These are phyloP conservation scores for Capreolus pygargus DNA, from an alignment of 2,113 vertebrate genomes.

Conservation along the genomic window DNA sequence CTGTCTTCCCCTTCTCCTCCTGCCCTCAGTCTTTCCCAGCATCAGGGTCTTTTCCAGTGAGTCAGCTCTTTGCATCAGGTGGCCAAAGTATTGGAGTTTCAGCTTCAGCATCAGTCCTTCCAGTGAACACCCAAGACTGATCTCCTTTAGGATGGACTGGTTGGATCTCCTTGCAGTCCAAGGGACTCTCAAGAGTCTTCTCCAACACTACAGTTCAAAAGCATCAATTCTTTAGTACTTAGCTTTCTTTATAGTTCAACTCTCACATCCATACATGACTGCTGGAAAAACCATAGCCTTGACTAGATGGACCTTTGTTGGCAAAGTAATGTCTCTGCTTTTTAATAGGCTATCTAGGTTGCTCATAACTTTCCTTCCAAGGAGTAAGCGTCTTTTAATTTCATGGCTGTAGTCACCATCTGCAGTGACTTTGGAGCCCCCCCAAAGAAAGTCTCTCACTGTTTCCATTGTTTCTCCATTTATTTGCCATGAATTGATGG, in stretches of 20 bases:
- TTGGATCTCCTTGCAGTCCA: background rate
- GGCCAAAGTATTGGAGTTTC: background rate
- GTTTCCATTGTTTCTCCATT: background rate
- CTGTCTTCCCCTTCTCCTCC: background rate
- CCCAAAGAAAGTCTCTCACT: background rate
- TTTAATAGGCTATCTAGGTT: background rate
- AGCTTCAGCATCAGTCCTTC: background rate
- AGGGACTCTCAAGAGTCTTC: background rate
- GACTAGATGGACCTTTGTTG: background rate
- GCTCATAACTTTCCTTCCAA: background rate
- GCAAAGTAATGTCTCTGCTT: background rate
- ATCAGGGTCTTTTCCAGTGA: background rate
- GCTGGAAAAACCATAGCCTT: background rate
- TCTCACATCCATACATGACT: background rate
- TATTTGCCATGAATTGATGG: background rate
- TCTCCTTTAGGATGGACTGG: background rate
- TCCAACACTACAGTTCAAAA: background rate
- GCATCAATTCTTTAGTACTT: rapidly evolving
- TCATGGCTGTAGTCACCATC: background rate
- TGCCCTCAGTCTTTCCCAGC: background rate
- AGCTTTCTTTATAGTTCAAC: background rate
- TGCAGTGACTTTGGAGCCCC: background rate
- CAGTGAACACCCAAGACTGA: background rate
- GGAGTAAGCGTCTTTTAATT: background rate
- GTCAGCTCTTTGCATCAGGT: background rate